A percentile compares a stretch with the other conserved stretches of the same genome.
Conservation (phyloP, 2,113 vertebrate species). For the Callorhinus ursinus region DNA sequence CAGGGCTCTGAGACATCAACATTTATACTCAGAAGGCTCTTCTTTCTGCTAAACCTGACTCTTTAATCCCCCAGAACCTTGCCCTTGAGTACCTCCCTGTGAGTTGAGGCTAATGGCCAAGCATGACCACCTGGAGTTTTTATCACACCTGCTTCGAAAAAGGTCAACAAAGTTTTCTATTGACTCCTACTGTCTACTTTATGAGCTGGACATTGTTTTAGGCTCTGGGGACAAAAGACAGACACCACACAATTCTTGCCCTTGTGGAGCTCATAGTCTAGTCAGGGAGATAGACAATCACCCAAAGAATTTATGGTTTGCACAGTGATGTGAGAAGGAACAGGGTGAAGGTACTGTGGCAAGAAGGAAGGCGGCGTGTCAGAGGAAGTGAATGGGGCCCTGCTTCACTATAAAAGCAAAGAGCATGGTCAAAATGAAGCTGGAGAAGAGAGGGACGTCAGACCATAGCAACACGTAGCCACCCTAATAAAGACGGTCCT, state of each 20-base stretch:
- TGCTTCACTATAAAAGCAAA: neutral
- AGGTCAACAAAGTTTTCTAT: neutral
- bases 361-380: neutral
- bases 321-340: neutral
- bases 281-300: neutral
- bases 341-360: neutral
- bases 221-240: neutral
- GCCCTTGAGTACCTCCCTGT: neutral
- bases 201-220: neutral
- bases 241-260: neutral
- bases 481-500: neutral
- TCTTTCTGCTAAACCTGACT: neutral
- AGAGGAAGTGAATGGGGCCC: neutral
- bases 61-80: constrained; percentile 9
- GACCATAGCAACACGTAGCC: neutral
- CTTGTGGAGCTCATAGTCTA: neutral
- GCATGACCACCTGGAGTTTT: constrained; percentile 4
- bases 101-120: constrained; percentile 1
- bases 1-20: constrained; percentile 22
- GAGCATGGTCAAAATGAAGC: neutral
- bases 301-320: neutral
- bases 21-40: constrained; percentile 26
- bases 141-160: neutral
- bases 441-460: neutral
- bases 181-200: neutral